These are phyloP conservation scores for Epistrophella euchroma DNA, from an alignment of 2,888 invertebrate genomes.

Conservation along the genomic window DNA sequence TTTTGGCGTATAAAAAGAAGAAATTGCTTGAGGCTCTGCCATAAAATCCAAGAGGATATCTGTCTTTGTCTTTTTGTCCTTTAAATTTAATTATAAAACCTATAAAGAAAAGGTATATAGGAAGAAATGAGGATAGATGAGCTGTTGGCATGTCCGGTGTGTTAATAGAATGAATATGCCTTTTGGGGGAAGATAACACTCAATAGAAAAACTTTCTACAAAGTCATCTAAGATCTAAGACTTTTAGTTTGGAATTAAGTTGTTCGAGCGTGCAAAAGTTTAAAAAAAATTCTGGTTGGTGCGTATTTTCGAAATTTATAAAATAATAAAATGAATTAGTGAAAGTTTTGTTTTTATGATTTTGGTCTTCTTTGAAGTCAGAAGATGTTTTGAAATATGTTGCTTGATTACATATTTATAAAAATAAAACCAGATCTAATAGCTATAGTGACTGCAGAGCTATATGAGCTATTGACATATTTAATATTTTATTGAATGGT, in stretches of 20 bases:
- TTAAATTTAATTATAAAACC: slow-evolving; percentile 39
- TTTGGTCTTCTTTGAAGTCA: too few species aligned
- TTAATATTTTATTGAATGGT: too few species aligned
- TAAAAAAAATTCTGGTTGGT: not conserved
- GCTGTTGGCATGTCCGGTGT: slow-evolving; percentile 28
- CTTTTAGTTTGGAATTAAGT: not conserved
- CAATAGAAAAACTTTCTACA: slow-evolving; percentile 2
- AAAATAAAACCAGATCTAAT: too few species aligned
- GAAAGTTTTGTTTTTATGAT: too few species aligned
- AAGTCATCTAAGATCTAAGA: not conserved
- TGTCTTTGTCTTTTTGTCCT: slow-evolving; percentile 19
- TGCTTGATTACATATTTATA: too few species aligned
- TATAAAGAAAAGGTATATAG: not conserved
- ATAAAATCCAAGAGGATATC: slow-evolving; percentile 3
- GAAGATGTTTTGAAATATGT: too few species aligned
- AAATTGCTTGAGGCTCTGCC: not conserved
- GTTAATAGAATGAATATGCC: slow-evolving; percentile 28
- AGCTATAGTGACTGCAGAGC: too few species aligned
- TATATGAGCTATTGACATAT: too few species aligned
- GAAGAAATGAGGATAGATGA: slow-evolving; percentile 14
- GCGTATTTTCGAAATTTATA: not conserved
- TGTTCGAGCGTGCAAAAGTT: not conserved
- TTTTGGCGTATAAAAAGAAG: not conserved
- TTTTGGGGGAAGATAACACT: slow-evolving; percentile 21
- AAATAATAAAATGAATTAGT: not conserved